Base-by-base conservation (phyloP, 2,113 vertebrate genomes). In the Campylorhamphus procurvoides region DNA sequence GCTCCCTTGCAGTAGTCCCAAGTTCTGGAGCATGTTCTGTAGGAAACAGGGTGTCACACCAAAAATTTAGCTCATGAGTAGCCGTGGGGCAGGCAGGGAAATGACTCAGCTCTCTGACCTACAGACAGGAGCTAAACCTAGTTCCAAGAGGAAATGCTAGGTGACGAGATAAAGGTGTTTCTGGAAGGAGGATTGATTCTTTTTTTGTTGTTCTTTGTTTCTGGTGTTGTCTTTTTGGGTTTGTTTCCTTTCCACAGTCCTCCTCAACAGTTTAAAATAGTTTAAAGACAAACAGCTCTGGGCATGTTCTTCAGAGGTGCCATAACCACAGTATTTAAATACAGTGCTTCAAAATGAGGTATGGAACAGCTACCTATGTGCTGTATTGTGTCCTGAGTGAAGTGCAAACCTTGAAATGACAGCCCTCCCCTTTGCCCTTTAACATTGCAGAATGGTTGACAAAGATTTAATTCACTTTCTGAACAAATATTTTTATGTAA, bases 101-200 rank as follows among this genome's bases (percentile, higher is more conserved):
- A 35, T 81, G 77, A 93, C 56, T 96, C 87, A 91, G 58, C 60
- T 82, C 59, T 25, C 63, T 92, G 75, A 87, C 82, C 74, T 72
- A 68, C 3, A 4, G 78, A 10, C 29, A 25, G 56, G 60, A 91
- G 66, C 93, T 94, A 87, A 95, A 94, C 77, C 64, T 50, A 50
- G 64, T n/a, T 79, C 73, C 59, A 82, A 23, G 66, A 87, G 78
- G 87, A 95, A 85, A 28, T 73, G 22, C 82, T 37, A 85, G 71
- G 92, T 91, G 93, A 49, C 6, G 13, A 59, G 39, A 55, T 53
- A 83, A 90, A 93, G 91, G 60, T 84, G 55, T 81, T 87, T 81
- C 60, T 97, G 52, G 52, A 78, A 28, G 81, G 89, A 88, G 44
- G 35, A 52, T 28, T 46, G 37, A 53, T 86, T 79, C 25, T 62